Conservation (phyloP, 2,113 vertebrate genomes). For the Ahaetulla prasina region DNA sequence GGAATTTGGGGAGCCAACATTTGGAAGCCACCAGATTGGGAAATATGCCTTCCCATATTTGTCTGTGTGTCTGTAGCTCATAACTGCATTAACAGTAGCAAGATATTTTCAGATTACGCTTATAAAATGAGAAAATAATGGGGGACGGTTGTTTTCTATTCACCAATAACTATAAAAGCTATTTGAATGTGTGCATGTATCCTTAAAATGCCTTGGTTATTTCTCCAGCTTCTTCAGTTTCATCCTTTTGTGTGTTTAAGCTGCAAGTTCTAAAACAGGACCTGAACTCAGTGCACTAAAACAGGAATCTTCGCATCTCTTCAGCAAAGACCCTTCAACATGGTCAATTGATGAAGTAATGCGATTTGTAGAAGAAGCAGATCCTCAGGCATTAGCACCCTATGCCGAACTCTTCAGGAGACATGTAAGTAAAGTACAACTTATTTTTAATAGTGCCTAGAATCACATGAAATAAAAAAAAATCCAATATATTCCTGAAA, state of each 20-base stretch:
- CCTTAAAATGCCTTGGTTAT: neutral
- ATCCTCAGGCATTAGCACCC: conserved; percentile 84
- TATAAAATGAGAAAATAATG: neutral
- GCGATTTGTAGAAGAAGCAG: conserved; percentile 86
- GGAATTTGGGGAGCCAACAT: neutral
- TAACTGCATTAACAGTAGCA: neutral
- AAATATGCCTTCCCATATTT: neutral
- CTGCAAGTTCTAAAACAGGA: conserved; percentile 87
- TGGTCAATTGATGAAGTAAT: conserved; percentile 97
- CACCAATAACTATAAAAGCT: neutral
- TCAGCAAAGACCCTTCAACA: conserved; percentile 78
- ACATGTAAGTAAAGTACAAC: conserved; percentile 75
- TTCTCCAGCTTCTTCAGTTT: conserved; percentile 38
- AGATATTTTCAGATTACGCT: neutral
- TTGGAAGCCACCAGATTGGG: neutral
- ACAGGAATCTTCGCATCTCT: conserved; percentile 66
- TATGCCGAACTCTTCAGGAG: conserved; percentile 90
- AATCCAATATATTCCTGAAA: neutral
- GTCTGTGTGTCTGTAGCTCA: neutral
- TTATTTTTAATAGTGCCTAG: neutral
- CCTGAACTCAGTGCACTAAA: conserved; percentile 78
- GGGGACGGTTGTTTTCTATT: neutral
- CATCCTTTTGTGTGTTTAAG: conserved; percentile 58
- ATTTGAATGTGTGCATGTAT: neutral
- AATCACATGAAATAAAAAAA: neutral